A percentile compares a stretch with the other conserved stretches of the same genome.
phyloP scores from a whole-genome alignment of 2,888 invertebrate species.

The Aphidius colemani region DNA sequence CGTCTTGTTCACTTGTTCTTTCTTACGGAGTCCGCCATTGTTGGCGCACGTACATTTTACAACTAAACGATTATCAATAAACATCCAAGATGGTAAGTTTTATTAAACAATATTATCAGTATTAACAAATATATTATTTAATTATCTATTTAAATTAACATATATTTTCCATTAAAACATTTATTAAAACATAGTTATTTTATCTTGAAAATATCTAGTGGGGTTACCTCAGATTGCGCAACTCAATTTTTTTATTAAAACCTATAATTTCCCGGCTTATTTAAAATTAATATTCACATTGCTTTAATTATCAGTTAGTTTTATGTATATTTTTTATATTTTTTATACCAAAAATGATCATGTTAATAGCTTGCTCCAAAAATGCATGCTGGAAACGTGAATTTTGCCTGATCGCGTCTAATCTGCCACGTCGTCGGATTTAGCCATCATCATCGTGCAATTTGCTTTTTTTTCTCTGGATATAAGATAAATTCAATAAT shows the following conservation, averaged over 20 bases:
- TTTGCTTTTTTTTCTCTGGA: too few species aligned
- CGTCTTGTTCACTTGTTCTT: slow-evolving; percentile 62
- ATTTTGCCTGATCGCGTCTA: too few species aligned
- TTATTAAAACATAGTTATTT: background rate
- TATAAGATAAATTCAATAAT: too few species aligned
- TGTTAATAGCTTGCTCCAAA: too few species aligned
- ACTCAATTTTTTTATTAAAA: slow-evolving; percentile 32
- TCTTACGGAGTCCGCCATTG: slow-evolving; percentile 86
- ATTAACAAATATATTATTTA: background rate
- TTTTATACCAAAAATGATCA: background rate
- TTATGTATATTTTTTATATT: background rate
- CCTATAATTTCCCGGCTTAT: too few species aligned
- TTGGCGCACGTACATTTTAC: slow-evolving; percentile 79
- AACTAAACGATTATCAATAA: slow-evolving; percentile 75
- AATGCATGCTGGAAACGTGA: too few species aligned
- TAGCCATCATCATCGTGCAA: too few species aligned
- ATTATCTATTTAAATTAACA: background rate
- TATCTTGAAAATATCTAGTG: background rate
- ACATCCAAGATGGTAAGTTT: slow-evolving; percentile 83
- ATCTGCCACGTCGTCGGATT: too few species aligned
- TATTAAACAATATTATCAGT: slow-evolving; percentile 24
- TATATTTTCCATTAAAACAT: slow-evolving; percentile 45
- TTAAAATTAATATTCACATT: slow-evolving; percentile 23
- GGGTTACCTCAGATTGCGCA: slow-evolving; percentile 57
- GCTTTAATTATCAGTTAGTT: slow-evolving; percentile 1